These are phyloP conservation scores for Calonectris borealis DNA, from an alignment of 2,113 vertebrate genomes.

Conservation along the genomic window DNA sequence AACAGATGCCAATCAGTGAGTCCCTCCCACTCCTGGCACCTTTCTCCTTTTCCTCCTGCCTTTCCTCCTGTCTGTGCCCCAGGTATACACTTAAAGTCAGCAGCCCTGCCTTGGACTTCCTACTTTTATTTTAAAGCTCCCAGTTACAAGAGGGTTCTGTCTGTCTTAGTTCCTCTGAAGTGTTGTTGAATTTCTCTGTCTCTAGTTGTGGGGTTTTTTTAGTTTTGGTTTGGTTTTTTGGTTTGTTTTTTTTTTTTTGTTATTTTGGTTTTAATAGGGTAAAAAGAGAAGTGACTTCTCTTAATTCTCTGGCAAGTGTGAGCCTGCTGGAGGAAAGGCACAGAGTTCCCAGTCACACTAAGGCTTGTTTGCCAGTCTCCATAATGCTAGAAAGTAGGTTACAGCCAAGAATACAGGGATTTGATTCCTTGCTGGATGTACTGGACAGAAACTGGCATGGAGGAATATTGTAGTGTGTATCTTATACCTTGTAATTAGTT, in stretches of 20 bases:
- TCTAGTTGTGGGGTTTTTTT: not conserved
- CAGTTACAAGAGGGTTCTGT: not conserved
- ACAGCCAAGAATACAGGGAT: not conserved
- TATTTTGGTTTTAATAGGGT: not conserved
- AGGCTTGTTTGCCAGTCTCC: not conserved
- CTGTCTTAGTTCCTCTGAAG: not conserved
- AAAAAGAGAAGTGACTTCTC: not conserved
- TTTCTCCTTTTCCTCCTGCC: not conserved
- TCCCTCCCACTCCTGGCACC: not conserved
- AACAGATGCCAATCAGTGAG: not conserved
- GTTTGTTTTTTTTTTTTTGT: fast-evolving
- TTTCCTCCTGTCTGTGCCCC: not conserved
- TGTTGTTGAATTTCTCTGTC: not conserved
- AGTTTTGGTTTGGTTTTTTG: not conserved
- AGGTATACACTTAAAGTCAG: not conserved
- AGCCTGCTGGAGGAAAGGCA: not conserved
- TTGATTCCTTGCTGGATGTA: not conserved
- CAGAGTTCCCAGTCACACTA: not conserved
- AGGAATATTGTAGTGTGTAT: not conserved
- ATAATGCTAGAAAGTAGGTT: not conserved
- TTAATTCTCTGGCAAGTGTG: not conserved
- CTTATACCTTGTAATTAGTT: not conserved
- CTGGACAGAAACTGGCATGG: not conserved
- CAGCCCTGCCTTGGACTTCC: not conserved
- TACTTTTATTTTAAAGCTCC: not conserved